Base-by-base conservation (phyloP, 2,113 vertebrate genomes). In the Nannobrachium achirus region DNA sequence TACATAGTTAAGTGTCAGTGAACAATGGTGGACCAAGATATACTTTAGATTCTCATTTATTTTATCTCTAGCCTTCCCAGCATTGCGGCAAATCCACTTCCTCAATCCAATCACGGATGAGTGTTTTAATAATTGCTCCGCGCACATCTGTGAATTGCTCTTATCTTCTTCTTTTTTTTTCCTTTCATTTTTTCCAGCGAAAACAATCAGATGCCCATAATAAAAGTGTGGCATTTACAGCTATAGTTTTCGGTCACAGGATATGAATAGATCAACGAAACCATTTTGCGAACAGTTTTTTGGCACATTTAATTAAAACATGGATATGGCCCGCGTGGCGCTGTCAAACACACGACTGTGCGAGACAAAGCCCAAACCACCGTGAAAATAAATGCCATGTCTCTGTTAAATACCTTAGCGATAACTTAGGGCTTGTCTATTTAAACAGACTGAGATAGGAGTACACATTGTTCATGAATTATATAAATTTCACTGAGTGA, bases 41-140 rank as follows among this genome's bases (percentile, higher is more conserved):
- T 75, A 53, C 56, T 25, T 15, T 57, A 55, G 42, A 57, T 69
- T 56, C 15, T 19, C 4, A 56, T 71, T 48, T 48, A 15, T 52
- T 41, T 15, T 13, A 1, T 11, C 10, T 82, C 75, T 61, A 13
- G 60, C 58, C 65, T 73, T 67, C 45, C 33, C 7, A 38, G 46
- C 59, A 58, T 69, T 62, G 55, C 48, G 69, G 49, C 60, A 48
- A 41, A 46, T 33, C 18, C 10, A 50, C 41, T 69, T 78, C 19
- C 19, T 46, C 25, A 39, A 49, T 33, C 18, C 56, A 69, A 66
- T 71, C 10, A 39, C 16, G 14, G 19, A 25, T 9, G 25, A 59
- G 72, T 78, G 42, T 76, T 63, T 42, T 44, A 40, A 78, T 86
- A 75, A 82, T 71, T 63, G 71, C 14, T 25, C n/a, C 16, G 10